These are phyloP conservation scores for Pygathrix nemaeus DNA, from an alignment of 2,113 vertebrate species.

Conservation along the genomic window DNA sequence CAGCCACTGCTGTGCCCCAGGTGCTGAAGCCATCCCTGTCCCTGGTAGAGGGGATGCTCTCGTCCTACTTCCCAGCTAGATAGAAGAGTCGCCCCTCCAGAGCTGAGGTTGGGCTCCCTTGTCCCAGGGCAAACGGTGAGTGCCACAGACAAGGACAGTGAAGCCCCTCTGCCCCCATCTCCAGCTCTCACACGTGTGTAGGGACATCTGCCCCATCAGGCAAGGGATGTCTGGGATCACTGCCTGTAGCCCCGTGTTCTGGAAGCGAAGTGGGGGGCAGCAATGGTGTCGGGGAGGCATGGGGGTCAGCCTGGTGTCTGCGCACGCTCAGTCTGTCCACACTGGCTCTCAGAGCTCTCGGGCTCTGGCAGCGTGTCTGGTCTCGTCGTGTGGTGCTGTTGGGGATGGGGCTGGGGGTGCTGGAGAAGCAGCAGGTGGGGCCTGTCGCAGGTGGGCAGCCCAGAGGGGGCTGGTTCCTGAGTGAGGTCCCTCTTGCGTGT, in stretches of 20 bases:
- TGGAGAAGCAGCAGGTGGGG: not conserved
- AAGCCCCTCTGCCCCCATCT: not conserved
- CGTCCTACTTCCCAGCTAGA: not conserved
- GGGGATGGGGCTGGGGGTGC: not conserved
- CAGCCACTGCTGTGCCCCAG: not conserved
- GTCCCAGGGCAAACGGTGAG: accelerated
- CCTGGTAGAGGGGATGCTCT: not conserved
- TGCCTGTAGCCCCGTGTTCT: not conserved
- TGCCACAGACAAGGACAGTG: not conserved
- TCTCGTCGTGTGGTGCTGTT: accelerated
- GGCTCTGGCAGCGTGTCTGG: not conserved
- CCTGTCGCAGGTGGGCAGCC: no score
- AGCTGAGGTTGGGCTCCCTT: not conserved
- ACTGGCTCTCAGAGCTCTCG: accelerated
- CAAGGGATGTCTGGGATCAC: not conserved
- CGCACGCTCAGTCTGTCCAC: accelerated
- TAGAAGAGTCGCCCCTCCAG: not conserved
- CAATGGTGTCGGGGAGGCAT: not conserved
- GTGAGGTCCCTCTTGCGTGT: accelerated
- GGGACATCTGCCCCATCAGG: not conserved
- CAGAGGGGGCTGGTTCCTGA: not conserved
- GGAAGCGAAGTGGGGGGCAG: accelerated
- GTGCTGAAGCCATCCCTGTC: no score
- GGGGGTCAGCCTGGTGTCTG: not conserved
- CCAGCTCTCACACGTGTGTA: not conserved